Base-by-base conservation (phyloP, 2,888 invertebrate genomes). In the Clistopyga incitator region DNA sequence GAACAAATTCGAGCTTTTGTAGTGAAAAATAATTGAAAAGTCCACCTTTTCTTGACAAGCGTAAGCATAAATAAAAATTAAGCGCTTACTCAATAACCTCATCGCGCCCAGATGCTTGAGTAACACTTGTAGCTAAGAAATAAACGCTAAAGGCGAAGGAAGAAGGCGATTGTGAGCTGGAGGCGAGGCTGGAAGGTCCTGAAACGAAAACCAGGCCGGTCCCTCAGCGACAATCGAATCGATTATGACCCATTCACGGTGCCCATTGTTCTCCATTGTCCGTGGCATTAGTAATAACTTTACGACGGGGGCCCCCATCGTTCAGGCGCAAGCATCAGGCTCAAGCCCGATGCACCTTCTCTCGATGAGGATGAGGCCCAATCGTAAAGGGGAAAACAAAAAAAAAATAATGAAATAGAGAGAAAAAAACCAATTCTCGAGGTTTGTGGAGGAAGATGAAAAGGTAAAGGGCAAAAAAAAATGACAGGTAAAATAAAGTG, bases 191-290 rank as follows among this genome's bases (percentile, higher is more conserved):
- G 59, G 76, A 80, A 75, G 47, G 50, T 42, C 52, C 6, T 20
- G 47, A 76, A 47, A 71, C 65, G 71, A 82, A 86, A 85, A 86
- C 80, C 78, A 81, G 59, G 34, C 82, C 75, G 78, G 78, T 78
- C 84, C 87, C 80, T 47, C 76, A 74, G 81, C 84, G 86, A 90
- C 89, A 89, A 89, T 90, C 88, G 88, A 89, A 90, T 90, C 90
- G 90, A 90, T 91, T 89, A 91, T 88, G 87, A 89, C 81, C 86
- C 86, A 88, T 88, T 90, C 86, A 84, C 78, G 61, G 70, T 56
- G 52, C 50, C 86, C 81, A 88, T 89, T 89, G 87, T 89, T 85
- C 82, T 25, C 79, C 76, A 87, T 88, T 88, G 87, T 88, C 81
- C 85, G 84, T 64, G 74, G 85, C 74, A 86, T 90, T 87, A 78